Base-by-base conservation (phyloP, 2,113 vertebrate genomes). In the Crypturellus undulatus region DNA sequence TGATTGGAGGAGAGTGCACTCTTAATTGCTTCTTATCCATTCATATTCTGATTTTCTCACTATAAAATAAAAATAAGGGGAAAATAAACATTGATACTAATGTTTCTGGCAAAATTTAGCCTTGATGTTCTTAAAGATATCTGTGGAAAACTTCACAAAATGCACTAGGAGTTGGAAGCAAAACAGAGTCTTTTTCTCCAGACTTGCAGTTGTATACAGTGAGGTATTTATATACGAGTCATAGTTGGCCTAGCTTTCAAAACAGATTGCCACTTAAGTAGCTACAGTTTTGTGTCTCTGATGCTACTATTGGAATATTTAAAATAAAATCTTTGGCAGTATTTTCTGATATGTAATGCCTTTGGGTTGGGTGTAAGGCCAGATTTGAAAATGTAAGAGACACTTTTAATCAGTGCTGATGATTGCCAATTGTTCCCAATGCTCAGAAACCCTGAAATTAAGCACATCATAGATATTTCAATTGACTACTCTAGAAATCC, bases 361-460 rank as follows among this genome's bases (percentile, higher is more conserved):
- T 82, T 19, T 32, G 56, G 32, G 12, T 59, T 77, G 21, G 8
- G 8, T 16, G 4, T n/a, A 65, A 92, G 14, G 32, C 15, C 92
- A 79, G 26, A 56, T 69, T 45, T 79, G 34, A 85, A 87, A 73
- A 36, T 59, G 5, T 22, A 36, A 89, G 14, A 24, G 12, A 76
- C 72, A 85, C 6, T 82, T 92, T 84, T 65, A 87, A 40, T 69
- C 54, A 84, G n/a, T 59, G 42, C 6, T 92, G 62, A 92, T 92
- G 62, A 92, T 76, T 97, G 42, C 9, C 78, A 81, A 40, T 67
- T 89, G 42, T 95, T 89, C n/a, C 24, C 1, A 75, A 77, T 67
- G 79, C 69, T 94, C 81, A 87, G 47, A 84, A 24, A 71, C 20
- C 54, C 38, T 84, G 68, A 80, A 84, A 89, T 79, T 81, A 87